Evolutionary conservation across 2,888 invertebrate species (phyloP).

Genomic region (Caenorhabditis japonica): DNA sequence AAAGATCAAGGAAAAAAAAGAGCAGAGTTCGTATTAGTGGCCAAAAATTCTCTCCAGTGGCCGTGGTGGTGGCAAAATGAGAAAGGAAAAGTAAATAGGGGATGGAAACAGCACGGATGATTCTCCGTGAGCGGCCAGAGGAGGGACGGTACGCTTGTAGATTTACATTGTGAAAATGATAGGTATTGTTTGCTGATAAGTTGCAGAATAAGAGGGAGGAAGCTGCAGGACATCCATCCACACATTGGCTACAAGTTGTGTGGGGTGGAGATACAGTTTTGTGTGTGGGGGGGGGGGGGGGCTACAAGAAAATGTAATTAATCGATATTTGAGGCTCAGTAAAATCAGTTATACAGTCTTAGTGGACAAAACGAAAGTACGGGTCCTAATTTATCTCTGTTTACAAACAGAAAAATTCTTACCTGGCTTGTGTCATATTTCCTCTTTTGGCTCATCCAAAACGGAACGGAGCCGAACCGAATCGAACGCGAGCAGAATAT

Average conservation of each 20-base stretch:
- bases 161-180: constrained; percentile 54
- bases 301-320: no score
- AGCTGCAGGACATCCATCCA: background rate
- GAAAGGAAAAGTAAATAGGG: constrained; percentile 34
- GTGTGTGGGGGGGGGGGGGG: no score
- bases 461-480: background rate
- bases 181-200: constrained; percentile 41
- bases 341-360: no score
- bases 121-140: no score
- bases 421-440: constrained; percentile 38
- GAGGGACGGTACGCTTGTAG: constrained; percentile 42
- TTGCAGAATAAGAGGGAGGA: constrained; percentile 8
- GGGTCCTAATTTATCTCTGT: background rate
- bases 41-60: constrained; percentile 4
- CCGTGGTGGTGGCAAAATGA: no score
- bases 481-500: constrained; percentile 27
- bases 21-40: constrained; percentile 3
- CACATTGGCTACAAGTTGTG: no score
- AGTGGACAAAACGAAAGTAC: background rate
- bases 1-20: constrained; percentile 1
- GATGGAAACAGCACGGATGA: no score
- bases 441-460: background rate
- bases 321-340: no score
- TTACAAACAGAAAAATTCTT: no score
- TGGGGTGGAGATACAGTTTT: no score